Base-by-base conservation (phyloP, 2,797 vertebrate species). In the Hypotaenidia philippensis region DNA sequence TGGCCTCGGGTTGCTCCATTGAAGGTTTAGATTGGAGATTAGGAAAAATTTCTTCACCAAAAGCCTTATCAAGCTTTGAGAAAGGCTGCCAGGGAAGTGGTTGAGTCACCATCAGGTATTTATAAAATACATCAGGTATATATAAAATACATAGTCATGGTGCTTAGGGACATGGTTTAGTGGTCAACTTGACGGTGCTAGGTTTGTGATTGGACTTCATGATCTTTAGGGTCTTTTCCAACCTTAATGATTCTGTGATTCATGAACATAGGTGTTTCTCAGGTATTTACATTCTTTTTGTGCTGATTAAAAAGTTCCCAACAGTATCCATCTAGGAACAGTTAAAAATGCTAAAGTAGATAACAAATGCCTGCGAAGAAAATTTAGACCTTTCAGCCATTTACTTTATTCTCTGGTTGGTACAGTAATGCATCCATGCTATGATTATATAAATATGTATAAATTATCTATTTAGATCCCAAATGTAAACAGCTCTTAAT, bases 1-100 rank as follows among this genome's bases (percentile, higher is more conserved):
- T 34, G 8, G 9, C 15, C 12, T 40, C 12, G 23, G 5, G 13
- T 40, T 79, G 18, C 0, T 0, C 4, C 10, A 45, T 17, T 6
- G 14, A 6, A 41, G 9, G 8, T 57, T 75, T 80, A 40, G 32
- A 29, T 18, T 32, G 16, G 45, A 25, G 25, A 49, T 49, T 49
- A 49, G 32, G 45, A 70, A 64, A 57, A 59, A 52, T 2, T 64
- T 52, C 25, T 52, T 45, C 38, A 69, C 18, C 5, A 6, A 23
- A 36, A 40, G 13, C 31, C 6, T 87, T 60, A 3, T 38, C 40
- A 57, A 79, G 11, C 55, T n/a, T 1, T 34, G 12, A 15, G 29
- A 71, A 4, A 31, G 47, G 9, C 22, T 87, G 14, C 47, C 10
- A 68, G 14, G n/a, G 53, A 56, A 45, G 21, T 18, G 4, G 17